Evolutionary conservation across 35 echinoderm and acorn worm genomes (phyloP).

Genomic region (Acanthaster planci): DNA sequence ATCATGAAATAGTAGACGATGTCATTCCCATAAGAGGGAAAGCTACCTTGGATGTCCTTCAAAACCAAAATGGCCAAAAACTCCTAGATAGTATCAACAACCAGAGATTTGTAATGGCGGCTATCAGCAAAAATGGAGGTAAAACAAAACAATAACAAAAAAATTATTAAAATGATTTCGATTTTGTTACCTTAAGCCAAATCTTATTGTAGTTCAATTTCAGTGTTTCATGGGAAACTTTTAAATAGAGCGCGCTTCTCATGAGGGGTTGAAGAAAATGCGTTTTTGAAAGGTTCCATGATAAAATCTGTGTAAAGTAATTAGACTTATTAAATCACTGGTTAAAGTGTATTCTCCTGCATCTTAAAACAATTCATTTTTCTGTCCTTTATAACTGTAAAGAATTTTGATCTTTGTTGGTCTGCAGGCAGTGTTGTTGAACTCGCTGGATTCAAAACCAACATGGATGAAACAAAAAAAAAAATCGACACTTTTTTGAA

Average conservation of each 20-base stretch:
- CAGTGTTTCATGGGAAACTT: no score
- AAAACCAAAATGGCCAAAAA: not conserved
- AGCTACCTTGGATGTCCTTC: conserved; percentile 2
- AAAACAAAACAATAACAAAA: not conserved
- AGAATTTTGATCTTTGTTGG: not conserved
- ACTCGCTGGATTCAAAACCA: conserved; percentile 33
- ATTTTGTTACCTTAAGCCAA: no score
- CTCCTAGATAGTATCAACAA: conserved; percentile 1
- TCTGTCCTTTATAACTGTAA: no score
- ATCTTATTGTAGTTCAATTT: no score
- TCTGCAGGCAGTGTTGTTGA: not conserved
- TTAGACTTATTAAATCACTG: no score
- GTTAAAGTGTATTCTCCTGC: no score
- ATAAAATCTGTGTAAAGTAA: no score
- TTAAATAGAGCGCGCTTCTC: no score
- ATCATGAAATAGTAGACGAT: not conserved
- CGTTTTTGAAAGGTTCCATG: no score
- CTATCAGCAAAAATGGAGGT: not conserved
- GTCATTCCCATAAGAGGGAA: not conserved
- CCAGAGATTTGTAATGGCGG: not conserved
- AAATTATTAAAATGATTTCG: no score
- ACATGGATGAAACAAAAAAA: not conserved
- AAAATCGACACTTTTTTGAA: conserved; percentile 20
- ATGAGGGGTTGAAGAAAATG: no score
- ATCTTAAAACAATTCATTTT: no score